Conservation (phyloP, 2,113 vertebrate species). For the Haemorhous mexicanus region DNA sequence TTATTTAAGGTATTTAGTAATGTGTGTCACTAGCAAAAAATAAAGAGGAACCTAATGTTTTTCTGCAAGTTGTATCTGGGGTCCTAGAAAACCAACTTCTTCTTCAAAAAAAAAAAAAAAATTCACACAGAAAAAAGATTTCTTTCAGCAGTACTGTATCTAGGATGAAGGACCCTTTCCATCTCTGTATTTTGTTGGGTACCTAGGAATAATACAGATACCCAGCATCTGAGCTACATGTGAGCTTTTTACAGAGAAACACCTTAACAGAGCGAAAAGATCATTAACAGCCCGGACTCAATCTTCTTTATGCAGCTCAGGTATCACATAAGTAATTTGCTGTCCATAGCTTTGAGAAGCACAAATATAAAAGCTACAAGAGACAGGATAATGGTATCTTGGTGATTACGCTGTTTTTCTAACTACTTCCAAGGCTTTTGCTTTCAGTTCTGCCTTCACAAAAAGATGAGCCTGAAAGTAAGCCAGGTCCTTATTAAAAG, state of each 20-base stretch:
- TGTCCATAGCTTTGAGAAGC: slow-evolving; percentile 66
- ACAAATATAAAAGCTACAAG: slow-evolving; percentile 73
- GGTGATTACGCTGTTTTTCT: slow-evolving; percentile 75
- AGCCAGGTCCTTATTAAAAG: slow-evolving; percentile 72
- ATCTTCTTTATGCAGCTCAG: slow-evolving; percentile 72
- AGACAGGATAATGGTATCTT: slow-evolving; percentile 73
- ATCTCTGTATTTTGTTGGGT: slow-evolving; percentile 59
- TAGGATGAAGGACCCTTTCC: slow-evolving; percentile 42
- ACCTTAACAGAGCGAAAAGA: slow-evolving; percentile 69
- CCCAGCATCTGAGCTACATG: slow-evolving; percentile 29
- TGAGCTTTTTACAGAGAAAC: slow-evolving; percentile 60
- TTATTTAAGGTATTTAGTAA: not conserved
- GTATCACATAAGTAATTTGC: slow-evolving; percentile 77
- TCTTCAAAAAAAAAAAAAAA: not conserved
- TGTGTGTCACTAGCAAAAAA: not conserved
- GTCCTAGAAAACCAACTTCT: not conserved
- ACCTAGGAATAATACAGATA: slow-evolving; percentile 52
- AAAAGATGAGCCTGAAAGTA: slow-evolving; percentile 73
- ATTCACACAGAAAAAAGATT: slow-evolving; percentile 19
- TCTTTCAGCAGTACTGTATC: slow-evolving; percentile 28
- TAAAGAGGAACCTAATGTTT: not conserved
- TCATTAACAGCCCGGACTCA: slow-evolving; percentile 75
- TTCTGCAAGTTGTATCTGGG: not conserved
- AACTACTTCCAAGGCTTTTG: slow-evolving; percentile 74
- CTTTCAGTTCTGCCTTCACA: slow-evolving; percentile 74